Evolutionary conservation across 1,140 invertebrate species (phyloP), one percentile per base, ranked within the genome.

Genomic region (Calliopsis andreniformis): DNA sequence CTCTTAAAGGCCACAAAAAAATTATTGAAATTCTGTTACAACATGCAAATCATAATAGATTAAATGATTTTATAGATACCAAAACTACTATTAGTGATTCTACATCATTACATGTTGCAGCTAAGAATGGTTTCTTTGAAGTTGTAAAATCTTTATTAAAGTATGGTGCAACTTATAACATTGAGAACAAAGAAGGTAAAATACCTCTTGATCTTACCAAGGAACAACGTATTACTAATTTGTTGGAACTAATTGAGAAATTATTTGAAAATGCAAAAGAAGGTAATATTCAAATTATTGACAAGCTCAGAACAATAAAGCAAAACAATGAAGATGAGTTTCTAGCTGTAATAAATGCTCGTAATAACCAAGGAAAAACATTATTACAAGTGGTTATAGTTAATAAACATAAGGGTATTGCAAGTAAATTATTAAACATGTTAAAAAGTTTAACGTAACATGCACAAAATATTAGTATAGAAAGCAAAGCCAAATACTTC

Each of bases 51-150:
- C 69, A 8, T 23, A 25, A 68, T 42, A 35, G 62, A 42, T 45
- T 79, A 6, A 61, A 5, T n/a, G 28, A 53, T 18, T 75, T 59
- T 39, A 3, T 79, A n/a, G 76, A 79, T 43, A 30, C 59, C 45
- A 73, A 51, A 70, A 80, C 78, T 2, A 16, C 14, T 39, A 4
- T 12, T 20, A 53, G 45, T 5, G 73, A 69, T 42, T 61, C 16
- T 20, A 73, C 79, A 2, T 62, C 87, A 10, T 68, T 88, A n/a
- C 83, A 84, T 55, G 49, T 82, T 18, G 83, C 84, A 18, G 73
- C 79, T 28, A 55, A 47, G 18, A 42, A 55, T 47, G 86, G 82
- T 43, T 53, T 79, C 25, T 56, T 66, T 12, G 67, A 79, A 20
- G 73, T 88, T 35, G 76, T 87, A 0, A 45, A 64, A n/a, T 10